Base-by-base conservation (phyloP, 2,797 vertebrate species). In the Platyrinchus mystaceus region DNA sequence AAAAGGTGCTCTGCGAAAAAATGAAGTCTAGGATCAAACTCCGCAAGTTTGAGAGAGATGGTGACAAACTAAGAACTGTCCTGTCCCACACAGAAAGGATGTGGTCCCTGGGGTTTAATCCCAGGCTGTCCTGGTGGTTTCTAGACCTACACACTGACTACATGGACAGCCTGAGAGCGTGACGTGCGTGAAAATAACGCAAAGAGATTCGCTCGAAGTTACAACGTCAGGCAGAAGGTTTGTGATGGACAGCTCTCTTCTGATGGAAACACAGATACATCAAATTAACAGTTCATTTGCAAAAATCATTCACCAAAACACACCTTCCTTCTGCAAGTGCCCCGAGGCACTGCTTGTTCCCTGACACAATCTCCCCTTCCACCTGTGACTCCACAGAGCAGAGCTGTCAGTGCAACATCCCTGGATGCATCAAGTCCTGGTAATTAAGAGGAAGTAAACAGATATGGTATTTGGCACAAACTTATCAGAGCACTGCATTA, bases 161-260 rank as follows among this genome's bases (percentile, higher is more conserved):
- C 20, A 4, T 0, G 0, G 5, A 32, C 47, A 43, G 26, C 37
- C 9, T 21, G 37, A 73, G 62, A 89, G 62, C 43, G 15, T 8
- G 20, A 70, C 67, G 52, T 41, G 41, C 24, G 18, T 20, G 26
- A 55, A 59, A 81, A 58, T 6, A 41, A 63, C 1, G 15, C 37
- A 36, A 32, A 81, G 56, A 47, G 7, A 10, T 3, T 37, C 23
- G 19, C 32, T 90, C 24, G 56, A 62, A 55, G 75, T 75, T 50
- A 81, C 64, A 84, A 34, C 4, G 14, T n/a, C 60, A 83, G 36
- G 71, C 43, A 77, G 36, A 22, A 70, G 41, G 9, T 26, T 12
- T 53, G 60, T 30, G 44, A 43, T 14, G 9, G 49, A 39, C 37
- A 53, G 14, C 23, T 74, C 68, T 70, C 68, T 55, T 14, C 30